Evolutionary conservation across 2,113 vertebrate species (phyloP).

Genomic region (Talpa occidentalis): DNA sequence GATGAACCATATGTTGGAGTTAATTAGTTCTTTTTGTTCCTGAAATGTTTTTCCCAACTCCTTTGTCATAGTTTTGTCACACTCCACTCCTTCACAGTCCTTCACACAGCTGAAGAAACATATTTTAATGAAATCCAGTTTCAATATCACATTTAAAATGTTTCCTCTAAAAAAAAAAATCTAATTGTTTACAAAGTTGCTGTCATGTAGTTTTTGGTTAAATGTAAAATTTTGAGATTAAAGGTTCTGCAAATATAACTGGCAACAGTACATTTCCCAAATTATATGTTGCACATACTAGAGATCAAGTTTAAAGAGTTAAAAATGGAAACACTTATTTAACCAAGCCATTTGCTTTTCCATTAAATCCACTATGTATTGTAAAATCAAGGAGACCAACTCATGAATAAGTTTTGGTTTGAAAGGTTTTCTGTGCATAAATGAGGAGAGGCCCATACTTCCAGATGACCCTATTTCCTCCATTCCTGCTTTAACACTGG

Average conservation of each 20-base stretch:
- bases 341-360: constrained; percentile 39
- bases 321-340: not conserved
- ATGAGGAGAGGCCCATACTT: not conserved
- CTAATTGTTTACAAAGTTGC: not conserved
- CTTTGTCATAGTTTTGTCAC: constrained; percentile 57
- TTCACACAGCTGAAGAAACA: constrained; percentile 62
- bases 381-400: not conserved
- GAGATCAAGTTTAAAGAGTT: not conserved
- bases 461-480: not conserved
- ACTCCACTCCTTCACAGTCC: constrained; percentile 29
- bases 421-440: not conserved
- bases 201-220: constrained; percentile 3
- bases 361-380: not conserved
- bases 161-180: constrained; percentile 13
- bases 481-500: not conserved
- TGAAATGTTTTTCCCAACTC: constrained; percentile 66
- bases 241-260: not conserved
- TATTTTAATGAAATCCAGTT: constrained; percentile 51
- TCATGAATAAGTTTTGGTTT: not conserved
- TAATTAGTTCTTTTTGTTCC: constrained; percentile 72
- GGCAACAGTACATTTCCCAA: not conserved
- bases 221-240: constrained; percentile 14
- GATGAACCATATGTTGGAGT: constrained; percentile 72
- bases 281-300: not conserved
- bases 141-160: constrained; percentile 20